phyloP scores from a whole-genome alignment of 2,888 invertebrate genomes.

The Rhagonycha fulva region DNA sequence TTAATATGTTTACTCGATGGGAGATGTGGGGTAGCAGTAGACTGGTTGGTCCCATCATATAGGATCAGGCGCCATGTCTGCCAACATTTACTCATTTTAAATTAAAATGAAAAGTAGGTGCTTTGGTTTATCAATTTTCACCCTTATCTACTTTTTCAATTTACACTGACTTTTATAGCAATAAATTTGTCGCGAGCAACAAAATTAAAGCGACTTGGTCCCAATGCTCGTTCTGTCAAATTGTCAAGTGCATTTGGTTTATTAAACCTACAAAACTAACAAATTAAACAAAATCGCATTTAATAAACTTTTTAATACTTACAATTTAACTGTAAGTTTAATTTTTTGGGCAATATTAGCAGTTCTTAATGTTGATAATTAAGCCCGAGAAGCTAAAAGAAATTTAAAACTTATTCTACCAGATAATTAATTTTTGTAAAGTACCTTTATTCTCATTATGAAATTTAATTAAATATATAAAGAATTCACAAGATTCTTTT shows the following conservation, averaged over 20 bases:
- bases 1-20: neutral
- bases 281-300: neutral
- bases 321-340: neutral
- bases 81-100: neutral
- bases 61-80: neutral
- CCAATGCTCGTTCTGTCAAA: neutral
- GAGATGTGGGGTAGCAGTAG: neutral
- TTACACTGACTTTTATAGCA: too few relatives aligned
- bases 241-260: neutral
- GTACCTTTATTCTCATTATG: neutral
- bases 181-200: neutral
- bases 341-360: neutral
- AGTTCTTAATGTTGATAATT: neutral
- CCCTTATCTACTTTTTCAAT: neutral
- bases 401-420: neutral
- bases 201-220: neutral
- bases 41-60: neutral
- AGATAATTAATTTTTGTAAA: neutral
- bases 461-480: neutral
- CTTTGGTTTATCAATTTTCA: neutral
- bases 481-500: neutral
- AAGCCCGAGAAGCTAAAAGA: neutral
- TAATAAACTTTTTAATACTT: neutral
- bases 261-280: neutral
- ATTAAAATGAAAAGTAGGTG: neutral